Percentiles rank a stretch among this genome's conserved stretches.
Conservation (phyloP, 1,140 invertebrate genomes). For the Aradophagus sp. region DNA sequence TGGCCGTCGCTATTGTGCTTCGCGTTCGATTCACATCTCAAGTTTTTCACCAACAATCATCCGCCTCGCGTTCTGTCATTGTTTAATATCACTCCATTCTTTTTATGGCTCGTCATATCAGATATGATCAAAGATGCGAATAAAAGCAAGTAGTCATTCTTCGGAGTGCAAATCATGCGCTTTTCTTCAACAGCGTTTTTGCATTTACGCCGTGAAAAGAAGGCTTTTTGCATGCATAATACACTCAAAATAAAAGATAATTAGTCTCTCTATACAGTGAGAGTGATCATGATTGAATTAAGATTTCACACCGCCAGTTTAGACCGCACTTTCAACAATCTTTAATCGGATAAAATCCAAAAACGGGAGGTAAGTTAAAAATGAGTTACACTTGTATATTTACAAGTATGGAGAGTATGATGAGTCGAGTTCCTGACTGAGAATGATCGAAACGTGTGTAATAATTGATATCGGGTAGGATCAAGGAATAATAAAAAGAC, state of each 20-base stretch:
- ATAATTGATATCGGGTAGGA: too few relatives aligned
- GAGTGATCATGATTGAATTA: too few relatives aligned
- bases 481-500: too few relatives aligned
- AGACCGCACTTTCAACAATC: too few relatives aligned
- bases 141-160: constrained; percentile 37
- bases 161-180: constrained; percentile 8
- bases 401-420: too few relatives aligned
- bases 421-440: too few relatives aligned
- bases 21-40: constrained; percentile 35
- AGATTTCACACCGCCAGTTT: too few relatives aligned
- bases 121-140: constrained; percentile 55
- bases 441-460: too few relatives aligned
- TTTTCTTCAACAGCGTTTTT: constrained; percentile 18
- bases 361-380: too few relatives aligned
- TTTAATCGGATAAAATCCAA: too few relatives aligned
- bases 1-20: constrained; percentile 41
- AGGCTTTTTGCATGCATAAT: constrained; percentile 10
- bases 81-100: constrained; percentile 46
- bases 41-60: constrained; percentile 51
- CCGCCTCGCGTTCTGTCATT: constrained; percentile 17
- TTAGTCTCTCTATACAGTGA: neutral
- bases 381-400: too few relatives aligned
- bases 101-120: constrained; percentile 39
- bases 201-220: constrained; percentile 7
- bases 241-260: constrained; percentile 4